These are phyloP conservation scores for Chaetodon trifascialis DNA, from an alignment of 2,113 vertebrate genomes.

Conservation along the genomic window DNA sequence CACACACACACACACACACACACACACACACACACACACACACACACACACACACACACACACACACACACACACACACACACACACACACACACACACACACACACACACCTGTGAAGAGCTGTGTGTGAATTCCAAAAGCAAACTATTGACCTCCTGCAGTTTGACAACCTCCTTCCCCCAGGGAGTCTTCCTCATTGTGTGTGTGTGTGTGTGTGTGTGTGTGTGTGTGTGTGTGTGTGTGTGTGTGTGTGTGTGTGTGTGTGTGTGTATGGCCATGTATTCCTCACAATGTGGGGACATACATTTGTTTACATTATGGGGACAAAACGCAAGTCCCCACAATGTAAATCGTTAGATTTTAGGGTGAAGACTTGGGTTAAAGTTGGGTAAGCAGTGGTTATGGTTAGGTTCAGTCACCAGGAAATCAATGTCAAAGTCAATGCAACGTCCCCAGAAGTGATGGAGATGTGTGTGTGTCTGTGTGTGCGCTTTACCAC, in stretches of 20 bases:
- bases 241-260: not conserved
- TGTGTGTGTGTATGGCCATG: not conserved
- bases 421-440: too few species aligned
- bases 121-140: slow-evolving; percentile 18
- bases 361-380: too few species aligned
- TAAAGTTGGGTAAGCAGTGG: too few species aligned
- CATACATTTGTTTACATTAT: too few species aligned
- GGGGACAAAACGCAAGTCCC: too few species aligned
- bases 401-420: too few species aligned
- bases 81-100: slow-evolving; percentile 12
- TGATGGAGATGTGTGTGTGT: not conserved
- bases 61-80: slow-evolving; percentile 13
- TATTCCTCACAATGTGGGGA: too few species aligned
- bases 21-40: slow-evolving; percentile 1
- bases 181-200: not conserved
- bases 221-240: slow-evolving; percentile 34
- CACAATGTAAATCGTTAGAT: too few species aligned
- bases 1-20: slow-evolving; percentile 12
- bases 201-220: slow-evolving; percentile 17
- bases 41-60: slow-evolving; percentile 24
- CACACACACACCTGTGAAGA: not conserved
- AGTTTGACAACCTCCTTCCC: slow-evolving; percentile 20
- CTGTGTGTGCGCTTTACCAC: slow-evolving; percentile 10
- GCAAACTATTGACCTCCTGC: slow-evolving; percentile 16
- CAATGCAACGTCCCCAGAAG: too few species aligned